Conservation (phyloP, 2,888 invertebrate genomes). For the Yponomeuta malinellus region DNA sequence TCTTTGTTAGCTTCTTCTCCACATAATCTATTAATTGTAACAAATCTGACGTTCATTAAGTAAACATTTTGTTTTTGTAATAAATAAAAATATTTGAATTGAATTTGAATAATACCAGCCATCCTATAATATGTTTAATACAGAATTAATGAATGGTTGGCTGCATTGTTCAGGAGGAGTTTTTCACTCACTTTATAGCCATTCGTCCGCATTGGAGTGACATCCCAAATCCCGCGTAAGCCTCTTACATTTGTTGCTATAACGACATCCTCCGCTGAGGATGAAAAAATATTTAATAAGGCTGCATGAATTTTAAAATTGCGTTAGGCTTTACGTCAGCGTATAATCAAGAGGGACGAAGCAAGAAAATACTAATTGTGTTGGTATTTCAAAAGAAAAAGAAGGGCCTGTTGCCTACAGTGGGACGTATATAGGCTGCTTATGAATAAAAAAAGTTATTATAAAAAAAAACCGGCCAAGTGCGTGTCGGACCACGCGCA, state of each 20-base stretch:
- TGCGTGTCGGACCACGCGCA: too few relatives aligned
- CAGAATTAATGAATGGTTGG: not conserved
- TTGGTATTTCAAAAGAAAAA: too few relatives aligned
- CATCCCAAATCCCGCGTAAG: slow-evolving; percentile 26
- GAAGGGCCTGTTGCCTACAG: too few relatives aligned
- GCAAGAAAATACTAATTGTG: too few relatives aligned
- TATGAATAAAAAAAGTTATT: too few relatives aligned
- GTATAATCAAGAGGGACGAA: not conserved
- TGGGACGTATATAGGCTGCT: too few relatives aligned
- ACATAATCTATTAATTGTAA: too few relatives aligned
- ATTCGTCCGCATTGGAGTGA: not conserved
- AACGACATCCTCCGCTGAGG: slow-evolving; percentile 40
- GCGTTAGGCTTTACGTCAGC: not conserved
- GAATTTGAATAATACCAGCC: not conserved
- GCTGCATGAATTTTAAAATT: slow-evolving; percentile 29
- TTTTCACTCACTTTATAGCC: not conserved
- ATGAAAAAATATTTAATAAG: slow-evolving; percentile 20
- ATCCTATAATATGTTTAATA: not conserved
- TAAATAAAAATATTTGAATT: too few relatives aligned
- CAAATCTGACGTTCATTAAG: too few relatives aligned
- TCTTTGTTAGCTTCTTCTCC: too few relatives aligned
- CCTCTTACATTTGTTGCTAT: slow-evolving; percentile 47
- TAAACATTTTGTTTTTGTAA: too few relatives aligned
- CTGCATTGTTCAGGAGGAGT: not conserved
- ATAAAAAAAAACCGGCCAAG: too few relatives aligned